A percentile compares a stretch with the other conserved stretches of the same genome.
These are phyloP conservation scores for Siniperca scherzeri DNA, from an alignment of 2,797 vertebrate genomes.

Conservation along the genomic window DNA sequence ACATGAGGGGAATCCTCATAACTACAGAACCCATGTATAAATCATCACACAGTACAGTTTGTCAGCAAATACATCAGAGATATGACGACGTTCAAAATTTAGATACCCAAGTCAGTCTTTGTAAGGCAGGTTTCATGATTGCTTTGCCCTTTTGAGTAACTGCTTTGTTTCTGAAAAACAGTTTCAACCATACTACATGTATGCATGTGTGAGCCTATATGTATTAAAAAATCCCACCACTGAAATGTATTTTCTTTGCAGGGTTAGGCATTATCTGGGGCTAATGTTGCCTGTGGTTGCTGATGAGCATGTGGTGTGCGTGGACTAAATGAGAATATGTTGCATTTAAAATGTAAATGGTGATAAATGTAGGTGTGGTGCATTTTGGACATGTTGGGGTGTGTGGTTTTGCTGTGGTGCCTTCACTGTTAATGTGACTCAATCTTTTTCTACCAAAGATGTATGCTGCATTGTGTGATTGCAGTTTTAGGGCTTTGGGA, in stretches of 20 bases:
- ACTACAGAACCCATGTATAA: neutral
- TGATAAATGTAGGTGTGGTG: conserved; percentile 35
- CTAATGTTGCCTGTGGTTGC: conserved; percentile 39
- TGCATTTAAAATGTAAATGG: conserved; percentile 1
- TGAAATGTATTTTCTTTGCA: conserved; percentile 6
- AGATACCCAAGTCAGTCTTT: neutral
- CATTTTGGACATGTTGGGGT: conserved; percentile 29
- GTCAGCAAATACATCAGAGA: neutral
- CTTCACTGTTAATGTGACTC: conserved; percentile 40
- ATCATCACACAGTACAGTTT: neutral
- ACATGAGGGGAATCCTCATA: neutral
- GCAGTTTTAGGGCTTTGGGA: conserved; percentile 25
- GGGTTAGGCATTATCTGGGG: conserved; percentile 3
- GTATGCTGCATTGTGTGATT: conserved; percentile 16
- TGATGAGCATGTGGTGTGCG: conserved; percentile 49
- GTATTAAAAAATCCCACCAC: neutral
- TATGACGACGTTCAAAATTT: neutral
- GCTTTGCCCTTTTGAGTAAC: neutral
- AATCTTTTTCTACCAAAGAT: conserved; percentile 31
- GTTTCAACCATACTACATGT: neutral
- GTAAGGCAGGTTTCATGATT: conserved; percentile 1
- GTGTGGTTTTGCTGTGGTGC: conserved; percentile 39
- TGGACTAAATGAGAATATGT: conserved; percentile 30
- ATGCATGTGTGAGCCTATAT: neutral
- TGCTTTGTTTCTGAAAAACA: conserved; percentile 9